Conservation (phyloP, 1,140 invertebrate genomes). For the Mercenaria mercenaria region DNA sequence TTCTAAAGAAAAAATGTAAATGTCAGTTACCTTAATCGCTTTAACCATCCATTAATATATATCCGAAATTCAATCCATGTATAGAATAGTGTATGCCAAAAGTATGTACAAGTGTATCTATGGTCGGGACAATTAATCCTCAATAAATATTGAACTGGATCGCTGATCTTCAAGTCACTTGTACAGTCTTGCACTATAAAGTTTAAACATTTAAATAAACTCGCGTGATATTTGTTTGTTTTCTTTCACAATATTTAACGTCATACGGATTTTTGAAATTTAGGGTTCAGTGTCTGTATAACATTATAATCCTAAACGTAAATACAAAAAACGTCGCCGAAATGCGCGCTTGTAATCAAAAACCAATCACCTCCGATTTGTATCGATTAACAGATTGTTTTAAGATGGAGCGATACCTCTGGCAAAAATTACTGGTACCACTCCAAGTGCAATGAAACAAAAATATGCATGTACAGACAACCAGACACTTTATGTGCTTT, state of each 20-base stretch:
- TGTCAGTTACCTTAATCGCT: background rate
- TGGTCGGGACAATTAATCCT: constrained; percentile 10
- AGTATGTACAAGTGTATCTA: constrained; percentile 6
- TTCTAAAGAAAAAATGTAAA: background rate
- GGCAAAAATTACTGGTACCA: too few relatives aligned
- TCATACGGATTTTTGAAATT: background rate
- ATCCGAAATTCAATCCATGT: background rate
- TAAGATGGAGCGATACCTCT: background rate
- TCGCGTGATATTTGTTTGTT: background rate
- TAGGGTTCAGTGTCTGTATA: background rate
- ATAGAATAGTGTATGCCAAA: constrained; percentile 9
- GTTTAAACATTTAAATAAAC: constrained; percentile 3
- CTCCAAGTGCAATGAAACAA: too few relatives aligned
- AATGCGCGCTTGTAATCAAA: background rate
- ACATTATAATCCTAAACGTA: constrained; percentile 1
- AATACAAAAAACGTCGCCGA: background rate
- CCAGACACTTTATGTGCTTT: too few relatives aligned
- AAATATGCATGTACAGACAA: too few relatives aligned
- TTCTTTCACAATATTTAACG: constrained; percentile 17
- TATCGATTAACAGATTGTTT: background rate
- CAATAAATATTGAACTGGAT: constrained; percentile 3
- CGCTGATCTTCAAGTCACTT: background rate
- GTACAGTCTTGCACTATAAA: background rate
- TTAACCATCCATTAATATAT: background rate
- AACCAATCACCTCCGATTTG: background rate